Evolutionary conservation across 2,888 invertebrate genomes (phyloP), one percentile per base, ranked within the genome.

Genomic region (Trichacis sp.): DNA sequence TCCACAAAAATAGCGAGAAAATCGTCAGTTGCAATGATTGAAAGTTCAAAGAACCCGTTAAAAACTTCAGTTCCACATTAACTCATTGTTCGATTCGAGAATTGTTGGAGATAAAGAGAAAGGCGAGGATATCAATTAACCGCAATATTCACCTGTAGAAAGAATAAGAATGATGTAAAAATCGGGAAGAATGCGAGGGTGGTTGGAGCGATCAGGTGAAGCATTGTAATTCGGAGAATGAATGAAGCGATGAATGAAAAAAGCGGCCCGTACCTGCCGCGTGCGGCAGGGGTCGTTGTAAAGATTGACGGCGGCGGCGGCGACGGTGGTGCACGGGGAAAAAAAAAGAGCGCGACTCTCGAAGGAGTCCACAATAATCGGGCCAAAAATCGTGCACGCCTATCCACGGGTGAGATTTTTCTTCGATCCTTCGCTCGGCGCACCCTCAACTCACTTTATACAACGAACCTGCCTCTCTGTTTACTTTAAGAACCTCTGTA

Each of bases 131-230:
- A n/a, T 40, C 40, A 15, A 40, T 40, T 40, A 40, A 15, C 14
- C 15, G 9, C 4, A 5, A 24, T 12, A 46, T 46, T 20, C 46
- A 46, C 29, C 46, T 29, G 46, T n/a, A n/a, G 6, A 14, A 8
- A 24, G 24, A 46, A 24, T 14, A 14, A 14, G 14, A 14, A 20
- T 20, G 24, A 29, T 74, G 78, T 78, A 77, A 75, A 67, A 58
- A 46, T 38, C 38, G 55, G 60, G 67, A 77, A 77, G 75, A 79
- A 79, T 77, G 79, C 64, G 79, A 78, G 77, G 79, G 80, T 73
- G 80, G 76, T 71, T 71, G 64, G 64, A 63, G 57, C 66, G 78
- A 79, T 80, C 80, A 79, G 79, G 79, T 80, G 78, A 74, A 78
- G 74, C 71, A 79, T 80, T 79, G 80, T 80, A 71, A 72, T 73